Conservation (phyloP, 92 coral and sea anemone species). For the Palythoa grandiflora region DNA sequence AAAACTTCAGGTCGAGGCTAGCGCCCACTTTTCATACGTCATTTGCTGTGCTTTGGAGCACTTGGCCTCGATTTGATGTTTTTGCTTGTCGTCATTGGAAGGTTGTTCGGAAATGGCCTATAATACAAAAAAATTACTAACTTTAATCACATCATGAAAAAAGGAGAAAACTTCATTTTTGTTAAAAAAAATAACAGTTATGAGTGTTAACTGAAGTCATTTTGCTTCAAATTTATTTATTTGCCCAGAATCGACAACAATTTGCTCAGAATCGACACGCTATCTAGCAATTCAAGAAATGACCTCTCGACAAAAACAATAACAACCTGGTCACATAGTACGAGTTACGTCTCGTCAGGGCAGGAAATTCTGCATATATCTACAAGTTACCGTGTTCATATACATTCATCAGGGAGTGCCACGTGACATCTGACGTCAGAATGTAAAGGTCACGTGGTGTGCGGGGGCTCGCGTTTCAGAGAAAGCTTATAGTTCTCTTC, state of each 20-base stretch:
- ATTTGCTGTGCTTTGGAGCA: too few species aligned
- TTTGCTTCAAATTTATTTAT: too few species aligned
- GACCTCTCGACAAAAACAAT: neutral
- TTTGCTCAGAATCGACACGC: neutral
- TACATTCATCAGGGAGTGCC: neutral
- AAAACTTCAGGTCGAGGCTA: too few species aligned
- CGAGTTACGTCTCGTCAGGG: neutral
- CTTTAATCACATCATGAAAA: too few species aligned
- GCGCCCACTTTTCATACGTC: too few species aligned
- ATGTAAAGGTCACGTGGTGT: conserved; percentile 62
- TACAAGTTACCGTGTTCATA: neutral
- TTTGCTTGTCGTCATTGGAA: too few species aligned
- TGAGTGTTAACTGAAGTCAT: neutral
- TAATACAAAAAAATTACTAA: too few species aligned
- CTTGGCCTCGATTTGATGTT: too few species aligned
- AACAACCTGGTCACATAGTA: neutral
- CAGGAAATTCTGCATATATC: neutral
- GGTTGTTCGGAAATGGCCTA: too few species aligned
- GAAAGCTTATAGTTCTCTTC: conserved; percentile 98
- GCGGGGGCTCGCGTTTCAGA: conserved; percentile 87
- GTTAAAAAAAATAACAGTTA: neutral
- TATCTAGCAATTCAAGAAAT: neutral
- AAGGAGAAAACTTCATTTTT: too few species aligned
- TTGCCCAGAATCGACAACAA: neutral
- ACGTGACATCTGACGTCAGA: neutral